Conservation (phyloP, 2,113 vertebrate genomes). For the Melanocharis versteri region DNA sequence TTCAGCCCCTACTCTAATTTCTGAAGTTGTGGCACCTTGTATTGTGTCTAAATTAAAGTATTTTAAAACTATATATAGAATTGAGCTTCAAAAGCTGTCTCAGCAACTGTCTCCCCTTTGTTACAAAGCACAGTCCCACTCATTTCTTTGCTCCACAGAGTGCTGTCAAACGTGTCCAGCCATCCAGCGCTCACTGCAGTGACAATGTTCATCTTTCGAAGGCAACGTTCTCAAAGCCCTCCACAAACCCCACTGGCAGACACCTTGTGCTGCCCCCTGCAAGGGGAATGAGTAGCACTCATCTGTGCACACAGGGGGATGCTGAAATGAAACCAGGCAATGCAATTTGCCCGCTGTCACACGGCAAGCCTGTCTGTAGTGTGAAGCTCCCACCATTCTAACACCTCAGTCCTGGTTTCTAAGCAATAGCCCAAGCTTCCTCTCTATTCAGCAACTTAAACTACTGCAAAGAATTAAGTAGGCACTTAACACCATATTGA, state of each 20-base stretch:
- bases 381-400: not conserved
- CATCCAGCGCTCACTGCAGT: not conserved
- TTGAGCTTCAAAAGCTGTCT: not conserved
- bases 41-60: not conserved
- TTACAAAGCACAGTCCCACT: not conserved
- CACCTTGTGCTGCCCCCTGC: not conserved
- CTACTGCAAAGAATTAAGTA: conserved; percentile 13
- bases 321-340: not conserved
- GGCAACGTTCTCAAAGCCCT: not conserved
- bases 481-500: conserved; percentile 4
- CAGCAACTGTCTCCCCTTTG: conserved; percentile 2
- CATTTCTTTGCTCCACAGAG: not conserved
- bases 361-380: not conserved
- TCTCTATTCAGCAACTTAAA: not conserved
- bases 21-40: not conserved
- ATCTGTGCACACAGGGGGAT: not conserved
- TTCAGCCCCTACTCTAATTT: not conserved
- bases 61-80: not conserved
- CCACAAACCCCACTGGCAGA: not conserved
- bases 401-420: not conserved
- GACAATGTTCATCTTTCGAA: not conserved
- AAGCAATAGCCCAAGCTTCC: not conserved
- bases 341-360: not conserved
- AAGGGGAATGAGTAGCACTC: not conserved
- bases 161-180: not conserved